Conservation (phyloP, 1,140 invertebrate species). For the Diorhabda elongata region DNA sequence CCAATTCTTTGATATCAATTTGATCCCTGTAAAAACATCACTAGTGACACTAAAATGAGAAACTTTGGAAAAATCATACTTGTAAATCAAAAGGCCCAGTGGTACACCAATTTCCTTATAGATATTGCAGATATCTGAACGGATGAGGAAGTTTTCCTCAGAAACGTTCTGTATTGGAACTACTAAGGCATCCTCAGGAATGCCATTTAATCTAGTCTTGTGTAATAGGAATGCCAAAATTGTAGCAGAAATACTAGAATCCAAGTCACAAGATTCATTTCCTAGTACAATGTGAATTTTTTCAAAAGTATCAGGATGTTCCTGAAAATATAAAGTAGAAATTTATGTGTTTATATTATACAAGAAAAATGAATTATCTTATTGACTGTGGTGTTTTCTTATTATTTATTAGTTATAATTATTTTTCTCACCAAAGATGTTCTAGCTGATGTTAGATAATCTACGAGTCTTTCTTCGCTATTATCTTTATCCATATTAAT, state of each 20-base stretch:
- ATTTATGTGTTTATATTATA: not conserved
- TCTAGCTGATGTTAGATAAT: too few species aligned
- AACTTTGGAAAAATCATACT: conserved; percentile 42
- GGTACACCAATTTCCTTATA: conserved; percentile 53
- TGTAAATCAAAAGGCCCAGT: conserved; percentile 53
- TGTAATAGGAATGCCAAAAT: conserved; percentile 50
- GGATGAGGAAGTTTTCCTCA: conserved; percentile 57
- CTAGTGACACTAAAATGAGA: not conserved
- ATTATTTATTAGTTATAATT: too few species aligned
- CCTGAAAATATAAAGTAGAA: not conserved
- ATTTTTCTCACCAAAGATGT: too few species aligned
- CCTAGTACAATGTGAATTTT: conserved; percentile 52
- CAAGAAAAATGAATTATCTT: too few species aligned
- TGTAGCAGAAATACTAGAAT: conserved; percentile 59
- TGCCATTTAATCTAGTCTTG: conserved; percentile 35
- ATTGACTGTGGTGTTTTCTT: too few species aligned
- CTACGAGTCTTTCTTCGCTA: too few species aligned
- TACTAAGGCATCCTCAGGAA: conserved; percentile 32
- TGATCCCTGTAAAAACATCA: conserved; percentile 25
- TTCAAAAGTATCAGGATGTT: not conserved
- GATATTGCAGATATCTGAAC: conserved; percentile 65
- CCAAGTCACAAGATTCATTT: conserved; percentile 67
- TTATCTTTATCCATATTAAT: too few species aligned
- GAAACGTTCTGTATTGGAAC: conserved; percentile 60
- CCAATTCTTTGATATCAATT: conserved; percentile 24